Conservation (phyloP, 2,888 invertebrate species). For the Xestia rhomboidea region DNA sequence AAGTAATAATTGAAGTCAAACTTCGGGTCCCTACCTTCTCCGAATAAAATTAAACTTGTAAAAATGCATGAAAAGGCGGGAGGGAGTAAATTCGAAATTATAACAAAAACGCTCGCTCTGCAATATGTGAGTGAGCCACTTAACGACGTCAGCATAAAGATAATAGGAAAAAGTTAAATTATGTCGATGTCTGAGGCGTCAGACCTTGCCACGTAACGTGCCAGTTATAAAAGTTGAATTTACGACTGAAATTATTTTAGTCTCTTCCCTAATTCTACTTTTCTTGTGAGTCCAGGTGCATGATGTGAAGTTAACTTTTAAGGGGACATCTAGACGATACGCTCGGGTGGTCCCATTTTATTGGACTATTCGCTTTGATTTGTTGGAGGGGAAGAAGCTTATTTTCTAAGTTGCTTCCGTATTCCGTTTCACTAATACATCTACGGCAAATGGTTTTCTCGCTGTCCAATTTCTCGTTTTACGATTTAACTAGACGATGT, state of each 20-base stretch:
- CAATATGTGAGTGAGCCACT: constrained; percentile 84
- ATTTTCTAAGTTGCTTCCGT: constrained; percentile 59
- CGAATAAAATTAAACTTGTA: constrained; percentile 67
- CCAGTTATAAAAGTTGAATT: constrained; percentile 89
- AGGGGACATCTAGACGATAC: constrained; percentile 76
- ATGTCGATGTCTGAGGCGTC: constrained; percentile 85
- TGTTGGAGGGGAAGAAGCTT: constrained; percentile 73
- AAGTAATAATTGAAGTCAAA: constrained; percentile 67
- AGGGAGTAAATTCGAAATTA: constrained; percentile 73
- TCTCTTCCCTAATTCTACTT: constrained; percentile 85
- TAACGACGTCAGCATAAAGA: constrained; percentile 89
- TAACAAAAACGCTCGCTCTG: constrained; percentile 79
- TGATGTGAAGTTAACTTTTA: constrained; percentile 83
- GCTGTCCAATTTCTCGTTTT: constrained; percentile 22
- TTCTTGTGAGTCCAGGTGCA: constrained; percentile 86
- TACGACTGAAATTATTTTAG: constrained; percentile 88
- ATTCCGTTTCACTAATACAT: constrained; percentile 35
- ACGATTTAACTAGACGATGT: constrained; percentile 3
- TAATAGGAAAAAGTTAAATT: constrained; percentile 91
- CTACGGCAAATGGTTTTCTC: constrained; percentile 27
- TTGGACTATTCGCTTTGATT: constrained; percentile 82
- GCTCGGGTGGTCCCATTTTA: constrained; percentile 78
- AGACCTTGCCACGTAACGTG: constrained; percentile 74
- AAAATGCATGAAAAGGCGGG: constrained; percentile 62
- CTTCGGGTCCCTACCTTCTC: constrained; percentile 53